Evolutionary conservation across 2,113 vertebrate species (phyloP).

Genomic region (Pelobates fuscus): DNA sequence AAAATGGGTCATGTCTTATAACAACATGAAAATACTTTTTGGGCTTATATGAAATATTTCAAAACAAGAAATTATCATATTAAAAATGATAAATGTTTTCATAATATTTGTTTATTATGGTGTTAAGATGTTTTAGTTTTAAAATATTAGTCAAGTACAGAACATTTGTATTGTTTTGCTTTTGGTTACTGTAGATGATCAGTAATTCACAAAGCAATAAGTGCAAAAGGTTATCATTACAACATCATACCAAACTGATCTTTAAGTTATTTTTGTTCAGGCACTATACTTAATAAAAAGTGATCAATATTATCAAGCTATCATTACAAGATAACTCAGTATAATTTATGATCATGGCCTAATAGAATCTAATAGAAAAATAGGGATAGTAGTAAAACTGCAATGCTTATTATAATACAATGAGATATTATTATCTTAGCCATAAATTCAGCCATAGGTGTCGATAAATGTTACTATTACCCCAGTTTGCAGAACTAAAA

Average conservation of each 20-base stretch:
- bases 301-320: constrained; percentile 1
- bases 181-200: neutral
- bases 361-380: neutral
- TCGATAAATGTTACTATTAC: neutral
- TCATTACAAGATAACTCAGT: neutral
- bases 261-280: constrained; percentile 7
- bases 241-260: too few relatives aligned
- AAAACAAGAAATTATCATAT: too few relatives aligned
- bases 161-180: too few relatives aligned
- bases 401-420: neutral
- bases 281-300: constrained; percentile 1
- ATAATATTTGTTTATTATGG: too few relatives aligned
- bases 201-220: constrained; percentile 14
- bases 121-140: too few relatives aligned
- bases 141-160: too few relatives aligned
- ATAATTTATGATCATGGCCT: neutral
- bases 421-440: neutral
- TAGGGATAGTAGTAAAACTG: neutral
- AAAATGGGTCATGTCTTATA: too few relatives aligned
- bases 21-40: too few relatives aligned
- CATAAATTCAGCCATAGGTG: neutral
- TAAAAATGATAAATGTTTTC: too few relatives aligned
- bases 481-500: constrained; percentile 20
- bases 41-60: too few relatives aligned
- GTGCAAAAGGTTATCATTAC: constrained; percentile 2